These are phyloP conservation scores for Dolomedes plantarius DNA, from an alignment of 2,888 invertebrate genomes.

Conservation along the genomic window DNA sequence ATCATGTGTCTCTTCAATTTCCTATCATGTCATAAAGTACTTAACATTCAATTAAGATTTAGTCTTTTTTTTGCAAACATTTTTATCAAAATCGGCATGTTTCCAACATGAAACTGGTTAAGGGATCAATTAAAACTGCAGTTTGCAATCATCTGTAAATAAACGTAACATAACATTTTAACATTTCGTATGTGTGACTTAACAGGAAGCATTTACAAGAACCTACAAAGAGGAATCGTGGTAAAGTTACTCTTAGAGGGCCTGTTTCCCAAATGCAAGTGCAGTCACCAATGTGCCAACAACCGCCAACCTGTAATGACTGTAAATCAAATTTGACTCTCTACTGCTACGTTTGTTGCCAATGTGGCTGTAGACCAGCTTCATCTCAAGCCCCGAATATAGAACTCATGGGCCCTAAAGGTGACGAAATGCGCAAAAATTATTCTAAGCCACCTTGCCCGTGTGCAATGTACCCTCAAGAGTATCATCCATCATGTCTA, in stretches of 20 bases:
- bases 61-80: too few species aligned
- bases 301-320: background rate
- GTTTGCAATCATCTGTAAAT: too few species aligned
- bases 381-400: background rate
- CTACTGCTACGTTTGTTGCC: constrained; percentile 21
- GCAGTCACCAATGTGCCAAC: background rate
- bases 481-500: background rate
- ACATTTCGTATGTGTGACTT: too few species aligned
- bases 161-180: too few species aligned
- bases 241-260: background rate
- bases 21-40: too few species aligned
- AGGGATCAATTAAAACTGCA: too few species aligned
- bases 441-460: background rate
- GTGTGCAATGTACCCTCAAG: background rate
- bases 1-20: too few species aligned
- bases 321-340: background rate
- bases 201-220: background rate
- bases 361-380: constrained; percentile 21
- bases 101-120: too few species aligned
- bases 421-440: background rate
- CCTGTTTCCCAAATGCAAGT: background rate
- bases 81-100: too few species aligned
- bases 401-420: background rate
- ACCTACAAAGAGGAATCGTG: background rate
- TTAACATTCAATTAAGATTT: too few species aligned